Base-by-base conservation (phyloP, 1,140 invertebrate species). In the Drosophila kohkoa region DNA sequence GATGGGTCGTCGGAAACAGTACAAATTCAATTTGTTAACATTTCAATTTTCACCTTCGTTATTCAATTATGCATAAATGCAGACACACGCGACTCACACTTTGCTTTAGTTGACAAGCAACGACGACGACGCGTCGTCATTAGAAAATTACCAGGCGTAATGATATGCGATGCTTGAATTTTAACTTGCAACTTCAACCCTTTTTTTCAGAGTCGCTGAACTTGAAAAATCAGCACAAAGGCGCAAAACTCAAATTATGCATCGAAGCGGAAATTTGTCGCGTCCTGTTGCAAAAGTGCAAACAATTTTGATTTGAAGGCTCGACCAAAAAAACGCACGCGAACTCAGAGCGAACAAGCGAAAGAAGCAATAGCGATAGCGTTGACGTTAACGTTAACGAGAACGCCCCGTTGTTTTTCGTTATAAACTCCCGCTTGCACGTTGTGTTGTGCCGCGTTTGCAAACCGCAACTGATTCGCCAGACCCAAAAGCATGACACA, bases 381-480 rank as follows among this genome's bases (percentile, higher is more conserved):
- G 43, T 46, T 35, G 20, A 30, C 54, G 30, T 41, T 48, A 5
- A 8, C 35, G 41, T 48, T 52, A 13, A 58, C 32, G 48, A 28
- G 41, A 51, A 48, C 15, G 46, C 35, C 32, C 11, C 20, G 20
- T 25, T 25, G 0, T 32, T 38, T 38, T 1, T 16, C 20, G 16
- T 57, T 28, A 7, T 13, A 28, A 43, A 15, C 0, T 30, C 58
- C 68, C 85, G 85, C 51, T 65, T 43, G 71, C 71, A 85, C 85
- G 86, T 81, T 85, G 81, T 89, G 75, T 76, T 67, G 48, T 77
- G 74, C 70, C 81, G 76, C 76, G 85, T 59, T 59, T 79, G 59
- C 73, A 88, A 92, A 81, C 81, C 81, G 90, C 86, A 91, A 92
- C 90, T 92, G 90, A 92, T 88, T 91, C 79, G 89, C 75, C 71